These are phyloP conservation scores for Drosophila ambigua DNA, from an alignment of 1,140 invertebrate genomes.

Conservation along the genomic window DNA sequence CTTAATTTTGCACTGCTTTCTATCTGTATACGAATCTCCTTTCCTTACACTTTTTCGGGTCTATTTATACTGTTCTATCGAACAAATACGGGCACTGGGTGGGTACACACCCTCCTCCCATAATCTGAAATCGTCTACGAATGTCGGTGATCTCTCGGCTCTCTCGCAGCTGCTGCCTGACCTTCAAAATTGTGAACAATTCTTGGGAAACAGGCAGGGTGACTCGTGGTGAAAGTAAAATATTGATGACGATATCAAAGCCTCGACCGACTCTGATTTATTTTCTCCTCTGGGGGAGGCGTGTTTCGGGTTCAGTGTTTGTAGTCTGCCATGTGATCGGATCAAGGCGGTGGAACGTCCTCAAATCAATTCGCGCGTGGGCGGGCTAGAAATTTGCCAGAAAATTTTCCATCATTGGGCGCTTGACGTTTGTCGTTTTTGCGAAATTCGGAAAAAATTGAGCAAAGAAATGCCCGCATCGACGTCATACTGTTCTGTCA, in stretches of 20 bases:
- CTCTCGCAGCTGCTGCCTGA: conserved; percentile 48
- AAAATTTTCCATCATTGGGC: conserved; percentile 44
- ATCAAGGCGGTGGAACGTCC: conserved; percentile 27
- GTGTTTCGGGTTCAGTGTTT: neutral
- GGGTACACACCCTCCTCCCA: conserved; percentile 51
- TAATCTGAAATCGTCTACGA: conserved; percentile 1
- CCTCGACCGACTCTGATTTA: conserved; percentile 38
- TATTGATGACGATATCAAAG: conserved; percentile 18
- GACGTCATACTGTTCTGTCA: conserved; percentile 59
- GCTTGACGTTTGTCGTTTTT: conserved; percentile 27
- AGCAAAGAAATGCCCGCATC: conserved; percentile 21
- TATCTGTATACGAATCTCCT: conserved; percentile 8
- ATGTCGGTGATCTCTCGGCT: neutral
- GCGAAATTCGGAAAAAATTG: conserved; percentile 40
- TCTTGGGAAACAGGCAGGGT: conserved; percentile 21
- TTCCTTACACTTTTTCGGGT: conserved; percentile 29
- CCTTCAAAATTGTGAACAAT: conserved; percentile 58
- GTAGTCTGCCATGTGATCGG: conserved; percentile 24
- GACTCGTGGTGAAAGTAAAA: conserved; percentile 37
- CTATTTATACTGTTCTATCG: conserved; percentile 53
- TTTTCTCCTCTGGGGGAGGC: conserved; percentile 4
- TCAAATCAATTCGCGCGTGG: conserved; percentile 32
- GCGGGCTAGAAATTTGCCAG: neutral
- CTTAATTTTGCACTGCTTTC: conserved; percentile 15
- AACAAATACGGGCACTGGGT: conserved; percentile 47